These are phyloP conservation scores for Anagyrus pseudococci DNA, from an alignment of 2,888 invertebrate genomes.

Conservation along the genomic window DNA sequence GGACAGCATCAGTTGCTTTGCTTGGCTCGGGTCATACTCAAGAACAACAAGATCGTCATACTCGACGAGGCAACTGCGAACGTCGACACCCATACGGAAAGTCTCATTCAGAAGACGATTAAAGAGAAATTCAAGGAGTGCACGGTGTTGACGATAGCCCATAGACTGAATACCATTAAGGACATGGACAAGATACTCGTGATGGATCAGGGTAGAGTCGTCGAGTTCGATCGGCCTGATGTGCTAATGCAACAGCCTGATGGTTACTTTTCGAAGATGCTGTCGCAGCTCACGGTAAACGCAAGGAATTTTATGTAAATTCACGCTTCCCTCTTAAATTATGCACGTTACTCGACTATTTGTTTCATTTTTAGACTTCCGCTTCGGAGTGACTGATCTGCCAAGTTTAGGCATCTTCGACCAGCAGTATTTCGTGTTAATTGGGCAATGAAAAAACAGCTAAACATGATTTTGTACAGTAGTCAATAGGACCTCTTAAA, in stretches of 20 bases:
- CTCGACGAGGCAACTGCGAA: constrained; percentile 94
- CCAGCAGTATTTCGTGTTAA: too few species aligned
- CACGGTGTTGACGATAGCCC: constrained; percentile 69
- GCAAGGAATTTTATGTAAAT: too few species aligned
- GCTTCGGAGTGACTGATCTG: too few species aligned
- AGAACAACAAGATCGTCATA: constrained; percentile 83
- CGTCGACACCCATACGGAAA: constrained; percentile 80
- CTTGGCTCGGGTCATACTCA: constrained; percentile 84
- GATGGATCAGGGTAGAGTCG: constrained; percentile 64
- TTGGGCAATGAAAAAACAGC: too few species aligned
- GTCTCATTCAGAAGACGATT: constrained; percentile 66
- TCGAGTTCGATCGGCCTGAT: constrained; percentile 74
- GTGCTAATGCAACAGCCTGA: constrained; percentile 68
- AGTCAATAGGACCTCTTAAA: too few species aligned
- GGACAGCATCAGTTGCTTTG: constrained; percentile 91
- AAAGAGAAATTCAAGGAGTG: constrained; percentile 64
- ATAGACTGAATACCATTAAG: constrained; percentile 69
- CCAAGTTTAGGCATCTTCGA: too few species aligned
- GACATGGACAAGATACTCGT: constrained; percentile 68
- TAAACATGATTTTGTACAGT: too few species aligned
- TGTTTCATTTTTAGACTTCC: too few species aligned
- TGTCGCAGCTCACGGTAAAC: neutral
- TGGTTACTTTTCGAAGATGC: constrained; percentile 40
- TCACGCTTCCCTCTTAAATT: too few species aligned
- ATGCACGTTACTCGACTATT: too few species aligned